Conservation (phyloP, 2,797 vertebrate species). For the Vultur gryphus region DNA sequence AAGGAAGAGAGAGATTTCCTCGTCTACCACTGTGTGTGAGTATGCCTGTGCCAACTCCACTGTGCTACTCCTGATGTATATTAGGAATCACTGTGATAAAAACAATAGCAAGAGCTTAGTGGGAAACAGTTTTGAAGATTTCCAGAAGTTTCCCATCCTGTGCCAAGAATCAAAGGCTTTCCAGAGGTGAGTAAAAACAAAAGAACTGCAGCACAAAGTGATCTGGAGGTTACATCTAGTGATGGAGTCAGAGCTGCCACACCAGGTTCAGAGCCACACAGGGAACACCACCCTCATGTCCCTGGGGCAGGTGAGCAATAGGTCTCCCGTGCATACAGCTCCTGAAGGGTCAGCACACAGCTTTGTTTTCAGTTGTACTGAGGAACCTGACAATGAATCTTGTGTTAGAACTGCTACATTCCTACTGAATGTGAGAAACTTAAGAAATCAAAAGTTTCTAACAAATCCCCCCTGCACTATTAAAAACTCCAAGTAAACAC, state of each 20-base stretch:
- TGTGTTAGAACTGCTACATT: neutral
- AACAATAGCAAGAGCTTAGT: neutral
- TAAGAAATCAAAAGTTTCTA: neutral
- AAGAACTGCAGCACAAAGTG: neutral
- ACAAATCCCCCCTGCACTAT: neutral
- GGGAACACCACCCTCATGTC: neutral
- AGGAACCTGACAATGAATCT: neutral
- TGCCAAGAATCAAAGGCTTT: neutral
- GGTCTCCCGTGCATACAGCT: neutral
- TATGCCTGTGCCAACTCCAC: neutral
- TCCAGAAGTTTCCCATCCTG: neutral
- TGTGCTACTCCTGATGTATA: neutral
- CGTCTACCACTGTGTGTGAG: neutral
- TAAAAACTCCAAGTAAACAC: neutral
- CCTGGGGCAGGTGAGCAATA: neutral
- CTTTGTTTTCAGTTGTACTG: neutral
- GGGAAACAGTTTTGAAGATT: neutral
- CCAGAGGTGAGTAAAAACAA: neutral
- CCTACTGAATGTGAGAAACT: neutral
- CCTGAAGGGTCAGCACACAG: neutral
- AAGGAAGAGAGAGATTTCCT: neutral
- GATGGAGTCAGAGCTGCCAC: neutral
- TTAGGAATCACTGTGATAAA: neutral
- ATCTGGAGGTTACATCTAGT: neutral
- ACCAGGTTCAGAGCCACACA: neutral